These are phyloP conservation scores for Hyppa rectilinea DNA, from an alignment of 2,888 invertebrate genomes.

Conservation along the genomic window DNA sequence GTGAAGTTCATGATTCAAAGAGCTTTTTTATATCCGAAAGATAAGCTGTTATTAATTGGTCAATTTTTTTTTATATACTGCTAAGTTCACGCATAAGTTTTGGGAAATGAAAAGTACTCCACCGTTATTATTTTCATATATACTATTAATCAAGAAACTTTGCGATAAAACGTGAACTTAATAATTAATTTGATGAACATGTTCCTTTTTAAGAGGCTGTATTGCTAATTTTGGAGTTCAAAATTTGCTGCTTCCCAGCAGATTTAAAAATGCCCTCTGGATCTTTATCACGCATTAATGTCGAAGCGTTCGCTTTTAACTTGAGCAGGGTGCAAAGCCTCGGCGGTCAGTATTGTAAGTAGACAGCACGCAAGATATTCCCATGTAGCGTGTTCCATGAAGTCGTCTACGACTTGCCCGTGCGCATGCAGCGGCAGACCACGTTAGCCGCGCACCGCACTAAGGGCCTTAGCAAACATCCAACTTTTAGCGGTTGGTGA, in stretches of 20 bases:
- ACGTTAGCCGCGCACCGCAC: conserved; percentile 71
- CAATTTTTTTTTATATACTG: not conserved
- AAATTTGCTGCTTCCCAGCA: not conserved
- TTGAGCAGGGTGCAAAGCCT: conserved; percentile 48
- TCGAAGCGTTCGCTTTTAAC: conserved; percentile 50
- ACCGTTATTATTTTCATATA: not conserved
- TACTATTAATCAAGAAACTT: conserved; percentile 1
- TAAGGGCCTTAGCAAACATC: conserved; percentile 25
- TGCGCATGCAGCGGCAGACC: conserved; percentile 69
- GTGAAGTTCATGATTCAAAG: not conserved
- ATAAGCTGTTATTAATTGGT: conserved; percentile 6
- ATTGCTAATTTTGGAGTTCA: not conserved
- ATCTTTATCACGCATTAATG: not conserved
- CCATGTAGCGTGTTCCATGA: conserved; percentile 78
- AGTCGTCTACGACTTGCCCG: conserved; percentile 71
- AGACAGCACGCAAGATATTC: conserved; percentile 72
- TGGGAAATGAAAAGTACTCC: not conserved
- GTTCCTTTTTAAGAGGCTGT: not conserved
- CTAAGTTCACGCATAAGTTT: conserved; percentile 13
- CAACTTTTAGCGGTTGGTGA: conserved; percentile 15
- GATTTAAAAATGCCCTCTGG: too few species aligned
- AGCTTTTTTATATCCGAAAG: not conserved
- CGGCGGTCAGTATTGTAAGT: conserved; percentile 69
- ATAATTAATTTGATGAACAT: not conserved
- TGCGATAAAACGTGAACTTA: not conserved